Conservation (phyloP, 2,113 vertebrate species). For the Corythoichthys haematopterus region DNA sequence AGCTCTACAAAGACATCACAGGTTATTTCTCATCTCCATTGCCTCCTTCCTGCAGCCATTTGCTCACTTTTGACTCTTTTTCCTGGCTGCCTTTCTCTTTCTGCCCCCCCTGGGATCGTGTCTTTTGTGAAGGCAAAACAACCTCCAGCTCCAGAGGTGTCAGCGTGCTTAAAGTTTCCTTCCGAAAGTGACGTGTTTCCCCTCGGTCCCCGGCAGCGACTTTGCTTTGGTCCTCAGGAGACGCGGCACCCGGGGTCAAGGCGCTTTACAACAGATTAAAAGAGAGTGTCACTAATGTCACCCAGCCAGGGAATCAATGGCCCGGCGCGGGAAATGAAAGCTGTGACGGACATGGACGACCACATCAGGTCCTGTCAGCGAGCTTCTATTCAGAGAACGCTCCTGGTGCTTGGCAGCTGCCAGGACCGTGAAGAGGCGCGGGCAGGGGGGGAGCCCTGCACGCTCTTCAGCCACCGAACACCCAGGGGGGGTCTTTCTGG, state of each 20-base stretch:
- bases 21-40: slow-evolving; percentile 1
- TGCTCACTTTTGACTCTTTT: slow-evolving; percentile 22
- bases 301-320: slow-evolving; percentile 53
- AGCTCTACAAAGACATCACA: not conserved
- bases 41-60: slow-evolving; percentile 13
- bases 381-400: slow-evolving; percentile 34
- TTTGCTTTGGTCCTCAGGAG: slow-evolving; percentile 48
- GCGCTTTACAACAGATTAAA: slow-evolving; percentile 67
- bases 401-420: slow-evolving; percentile 51
- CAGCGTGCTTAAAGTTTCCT: slow-evolving; percentile 19
- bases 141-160: slow-evolving; percentile 30
- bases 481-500: slow-evolving; percentile 33
- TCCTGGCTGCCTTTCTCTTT: slow-evolving; percentile 4
- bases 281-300: slow-evolving; percentile 59
- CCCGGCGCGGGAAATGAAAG: slow-evolving; percentile 62
- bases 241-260: slow-evolving; percentile 44
- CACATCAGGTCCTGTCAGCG: slow-evolving; percentile 64
- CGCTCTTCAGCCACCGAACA: slow-evolving; percentile 36
- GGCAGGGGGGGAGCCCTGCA: slow-evolving; percentile 7
- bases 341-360: slow-evolving; percentile 54
- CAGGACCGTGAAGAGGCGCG: slow-evolving; percentile 17
- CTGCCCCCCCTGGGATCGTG: slow-evolving; percentile 4
- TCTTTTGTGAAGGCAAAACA: slow-evolving; percentile 36
- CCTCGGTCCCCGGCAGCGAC: slow-evolving; percentile 22
- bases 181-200: slow-evolving; percentile 40